Evolutionary conservation across 2,113 vertebrate species (phyloP), one percentile per base, ranked within the genome.

Genomic region (human): DNA sequence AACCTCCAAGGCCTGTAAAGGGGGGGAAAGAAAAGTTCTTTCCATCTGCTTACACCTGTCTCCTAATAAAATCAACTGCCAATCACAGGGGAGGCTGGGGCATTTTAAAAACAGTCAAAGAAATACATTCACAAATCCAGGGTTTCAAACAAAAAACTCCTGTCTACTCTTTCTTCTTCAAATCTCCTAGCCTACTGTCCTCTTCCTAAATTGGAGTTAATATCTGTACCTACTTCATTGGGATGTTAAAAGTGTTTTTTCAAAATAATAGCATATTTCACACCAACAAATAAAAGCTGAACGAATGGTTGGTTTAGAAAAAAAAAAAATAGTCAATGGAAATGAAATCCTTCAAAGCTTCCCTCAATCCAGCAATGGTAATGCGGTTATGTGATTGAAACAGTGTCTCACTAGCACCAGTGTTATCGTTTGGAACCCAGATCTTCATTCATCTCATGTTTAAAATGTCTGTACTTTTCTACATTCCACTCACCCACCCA

Each of bases 11-110:
- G 96, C 95, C 96, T 98, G 89, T 78, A 98, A 98, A 97, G 5
- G 32, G 96, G 50, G 81, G 92, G 92, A 7, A 20, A 55, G 6
- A 55, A 55, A 55, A n/a, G n/a, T 45, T 98, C 76, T 97, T 97
- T 90, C 32, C 97, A 98, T 96, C 88, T 96, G 82, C 80, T 97
- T 93, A 95, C 97, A 98, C 85, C 97, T 98, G 98, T 97, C 96
- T 97, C 93, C 90, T 97, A 97, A 98, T 96, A 88, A 97, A 98
- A 97, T 95, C 91, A 97, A 97, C 92, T 95, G 48, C 40, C 95
- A 97, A 72, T 95, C 97, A 95, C 16, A 75, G 93, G 83, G 82
- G 27, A 89, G 48, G 30, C 22, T 84, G 16, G 35, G 66, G 48
- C 38, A 78, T 43, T 17, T 86, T 78, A 52, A 30, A 94, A 95